These are phyloP conservation scores for Amphipyra tragopoginis DNA, from an alignment of 2,888 invertebrate species.

Conservation along the genomic window DNA sequence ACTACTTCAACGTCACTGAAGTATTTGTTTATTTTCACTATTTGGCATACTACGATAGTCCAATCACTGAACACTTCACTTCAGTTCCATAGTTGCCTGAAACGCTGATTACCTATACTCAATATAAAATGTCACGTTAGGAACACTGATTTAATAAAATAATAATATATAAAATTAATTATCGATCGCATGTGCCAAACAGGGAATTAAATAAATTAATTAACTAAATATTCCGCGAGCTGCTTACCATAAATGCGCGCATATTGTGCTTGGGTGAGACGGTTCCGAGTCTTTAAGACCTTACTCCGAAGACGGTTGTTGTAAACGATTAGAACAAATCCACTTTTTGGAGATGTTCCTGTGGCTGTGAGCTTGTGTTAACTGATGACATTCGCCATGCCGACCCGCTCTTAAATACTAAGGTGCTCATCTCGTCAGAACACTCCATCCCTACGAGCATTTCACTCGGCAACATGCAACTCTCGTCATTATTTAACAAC, in stretches of 20 bases:
- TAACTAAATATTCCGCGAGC: constrained; percentile 65
- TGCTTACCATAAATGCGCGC: constrained; percentile 88
- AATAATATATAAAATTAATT: constrained; percentile 33
- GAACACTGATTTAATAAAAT: constrained; percentile 48
- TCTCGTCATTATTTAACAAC: constrained; percentile 87
- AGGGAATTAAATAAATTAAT: constrained; percentile 57
- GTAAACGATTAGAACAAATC: constrained; percentile 71
- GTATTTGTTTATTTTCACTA: constrained; percentile 63
- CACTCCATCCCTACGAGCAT: constrained; percentile 89
- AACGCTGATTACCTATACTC: constrained; percentile 55
- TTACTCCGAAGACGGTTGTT: constrained; percentile 64
- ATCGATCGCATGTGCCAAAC: constrained; percentile 79
- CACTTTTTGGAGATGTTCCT: constrained; percentile 83
- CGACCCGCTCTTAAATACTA: constrained; percentile 88
- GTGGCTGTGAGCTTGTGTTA: constrained; percentile 82
- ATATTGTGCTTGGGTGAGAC: constrained; percentile 79
- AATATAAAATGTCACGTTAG: constrained; percentile 49
- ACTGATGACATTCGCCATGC: constrained; percentile 88
- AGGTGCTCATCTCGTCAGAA: constrained; percentile 88
- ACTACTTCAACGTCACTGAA: constrained; percentile 58
- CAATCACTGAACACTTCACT: constrained; percentile 79
- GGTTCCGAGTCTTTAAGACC: constrained; percentile 65
- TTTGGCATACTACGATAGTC: constrained; percentile 70
- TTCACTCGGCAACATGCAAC: constrained; percentile 87
- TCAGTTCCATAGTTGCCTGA: constrained; percentile 63